Percentiles rank a stretch among this genome's conserved stretches.
phyloP scores from a whole-genome alignment of 2,113 vertebrate genomes.

The Meles meles region DNA sequence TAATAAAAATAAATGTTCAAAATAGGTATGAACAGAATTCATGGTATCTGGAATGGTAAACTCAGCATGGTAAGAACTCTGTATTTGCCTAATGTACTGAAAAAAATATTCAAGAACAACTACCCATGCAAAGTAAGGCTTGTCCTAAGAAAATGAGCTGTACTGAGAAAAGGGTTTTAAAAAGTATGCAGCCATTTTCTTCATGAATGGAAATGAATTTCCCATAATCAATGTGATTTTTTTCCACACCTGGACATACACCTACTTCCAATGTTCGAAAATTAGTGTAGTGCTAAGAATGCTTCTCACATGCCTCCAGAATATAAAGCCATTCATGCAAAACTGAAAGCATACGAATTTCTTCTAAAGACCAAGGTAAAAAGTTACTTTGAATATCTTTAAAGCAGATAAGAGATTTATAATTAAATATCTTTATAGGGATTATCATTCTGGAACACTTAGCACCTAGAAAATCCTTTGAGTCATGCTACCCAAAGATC shows the following conservation, averaged over 20 bases:
- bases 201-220: neutral
- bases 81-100: neutral
- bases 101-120: neutral
- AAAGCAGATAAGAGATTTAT: neutral
- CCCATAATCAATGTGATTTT: neutral
- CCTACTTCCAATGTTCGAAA: neutral
- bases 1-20: neutral
- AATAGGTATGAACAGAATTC: neutral
- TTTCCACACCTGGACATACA: neutral
- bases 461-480: neutral
- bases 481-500: neutral
- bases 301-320: neutral
- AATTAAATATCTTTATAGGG: neutral
- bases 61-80: neutral
- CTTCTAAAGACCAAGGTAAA: neutral
- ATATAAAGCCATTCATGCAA: neutral
- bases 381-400: neutral
- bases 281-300: neutral
- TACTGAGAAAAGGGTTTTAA: neutral
- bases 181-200: neutral
- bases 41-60: neutral
- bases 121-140: neutral
- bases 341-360: neutral
- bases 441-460: neutral
- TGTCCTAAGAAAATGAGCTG: neutral